These are phyloP conservation scores for Pogoniulus pusillus DNA, from an alignment of 2,797 vertebrate species.

Conservation along the genomic window DNA sequence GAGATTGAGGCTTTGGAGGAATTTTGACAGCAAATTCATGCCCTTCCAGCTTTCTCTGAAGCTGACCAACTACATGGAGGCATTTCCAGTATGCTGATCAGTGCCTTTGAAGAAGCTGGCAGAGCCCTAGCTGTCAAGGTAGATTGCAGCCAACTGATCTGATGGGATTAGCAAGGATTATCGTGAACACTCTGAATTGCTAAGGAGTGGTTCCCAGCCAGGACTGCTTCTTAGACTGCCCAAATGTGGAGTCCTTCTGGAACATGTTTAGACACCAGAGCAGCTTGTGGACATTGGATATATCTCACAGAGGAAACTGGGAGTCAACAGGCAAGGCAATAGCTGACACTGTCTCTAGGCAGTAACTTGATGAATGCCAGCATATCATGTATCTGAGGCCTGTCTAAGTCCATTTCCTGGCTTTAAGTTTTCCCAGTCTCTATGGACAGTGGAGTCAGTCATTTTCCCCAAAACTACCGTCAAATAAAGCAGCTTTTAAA, in stretches of 20 bases:
- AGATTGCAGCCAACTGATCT: not conserved
- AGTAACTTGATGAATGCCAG: not conserved
- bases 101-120: constrained; percentile 14
- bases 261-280: not conserved
- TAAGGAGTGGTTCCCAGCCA: not conserved
- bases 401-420: not conserved
- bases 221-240: not conserved
- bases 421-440: not conserved
- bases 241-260: constrained; percentile 8
- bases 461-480: not conserved
- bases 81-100: constrained; percentile 18
- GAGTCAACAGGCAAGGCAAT: not conserved
- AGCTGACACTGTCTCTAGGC: not conserved
- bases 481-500: not conserved
- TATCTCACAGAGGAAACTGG: not conserved
- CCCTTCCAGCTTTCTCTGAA: constrained; percentile 5
- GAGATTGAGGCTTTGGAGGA: not conserved
- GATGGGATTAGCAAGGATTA: constrained; percentile 16
- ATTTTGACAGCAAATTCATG: constrained; percentile 1
- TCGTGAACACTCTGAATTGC: not conserved
- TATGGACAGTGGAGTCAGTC: not conserved
- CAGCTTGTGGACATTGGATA: not conserved
- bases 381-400: not conserved
- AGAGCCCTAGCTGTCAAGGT: constrained; percentile 30
- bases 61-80: not conserved